Conservation (phyloP, 2,797 vertebrate genomes). For the Ptychobarbus kaznakovi region DNA sequence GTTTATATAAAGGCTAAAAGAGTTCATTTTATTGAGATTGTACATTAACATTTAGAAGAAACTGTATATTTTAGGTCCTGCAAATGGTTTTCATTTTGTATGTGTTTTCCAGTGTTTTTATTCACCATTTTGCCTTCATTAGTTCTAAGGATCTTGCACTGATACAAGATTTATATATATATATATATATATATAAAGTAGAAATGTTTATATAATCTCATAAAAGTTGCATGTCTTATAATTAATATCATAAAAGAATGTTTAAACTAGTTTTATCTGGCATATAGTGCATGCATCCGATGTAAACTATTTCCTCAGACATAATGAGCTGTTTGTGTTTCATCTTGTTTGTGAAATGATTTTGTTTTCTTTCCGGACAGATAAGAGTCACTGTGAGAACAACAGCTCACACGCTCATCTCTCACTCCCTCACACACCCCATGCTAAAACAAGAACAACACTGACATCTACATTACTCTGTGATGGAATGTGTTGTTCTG, state of each 20-base stretch:
- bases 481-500: not conserved
- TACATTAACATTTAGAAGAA: not conserved
- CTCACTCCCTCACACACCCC: not conserved
- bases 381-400: constrained; percentile 27
- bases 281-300: not conserved
- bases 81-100: not conserved
- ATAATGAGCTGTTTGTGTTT: constrained; percentile 39
- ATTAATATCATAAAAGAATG: not conserved
- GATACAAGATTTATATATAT: too few species aligned
- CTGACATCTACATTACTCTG: constrained; percentile 6
- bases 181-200: too few species aligned
- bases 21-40: not conserved
- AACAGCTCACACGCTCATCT: constrained; percentile 1
- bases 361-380: constrained; percentile 22
- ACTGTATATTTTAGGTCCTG: not conserved
- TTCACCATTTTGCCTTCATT: not conserved
- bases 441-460: not conserved
- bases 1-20: not conserved
- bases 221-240: too few species aligned
- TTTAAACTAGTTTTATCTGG: not conserved
- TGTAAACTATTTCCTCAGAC: not conserved
- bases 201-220: not conserved
- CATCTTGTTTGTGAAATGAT: constrained; percentile 17
- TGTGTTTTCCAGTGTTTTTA: not conserved
- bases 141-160: not conserved